A percentile compares a stretch with the other conserved stretches of the same genome.
Evolutionary conservation across 2,888 invertebrate species (phyloP).

Genomic region (Actias luna): DNA sequence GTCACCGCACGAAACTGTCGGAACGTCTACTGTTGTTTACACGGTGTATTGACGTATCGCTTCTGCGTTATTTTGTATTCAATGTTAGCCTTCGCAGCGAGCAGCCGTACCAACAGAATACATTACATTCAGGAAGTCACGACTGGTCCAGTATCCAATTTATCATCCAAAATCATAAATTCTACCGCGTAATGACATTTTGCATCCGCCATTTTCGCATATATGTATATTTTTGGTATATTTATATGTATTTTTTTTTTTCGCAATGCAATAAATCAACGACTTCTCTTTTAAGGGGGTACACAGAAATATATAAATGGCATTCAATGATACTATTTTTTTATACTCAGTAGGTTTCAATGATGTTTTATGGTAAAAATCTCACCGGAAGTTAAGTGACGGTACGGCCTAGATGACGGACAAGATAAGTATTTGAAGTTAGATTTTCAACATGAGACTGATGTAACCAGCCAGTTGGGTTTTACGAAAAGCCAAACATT

Average conservation of each 20-base stretch:
- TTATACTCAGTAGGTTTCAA: no score
- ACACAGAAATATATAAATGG: constrained; percentile 1
- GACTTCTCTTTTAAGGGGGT: not conserved
- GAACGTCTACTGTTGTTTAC: not conserved
- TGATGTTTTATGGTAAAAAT: no score
- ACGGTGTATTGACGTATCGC: constrained; percentile 27
- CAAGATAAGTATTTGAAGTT: no score
- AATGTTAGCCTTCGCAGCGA: constrained; percentile 65
- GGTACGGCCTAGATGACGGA: no score
- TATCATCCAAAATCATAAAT: constrained; percentile 79
- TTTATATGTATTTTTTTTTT: no score
- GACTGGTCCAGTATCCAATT: constrained; percentile 70
- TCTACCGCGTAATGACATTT: constrained; percentile 70
- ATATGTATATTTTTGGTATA: constrained; percentile 6
- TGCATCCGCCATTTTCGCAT: constrained; percentile 53
- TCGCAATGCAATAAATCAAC: not conserved
- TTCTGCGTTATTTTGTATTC: constrained; percentile 49
- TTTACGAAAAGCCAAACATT: no score
- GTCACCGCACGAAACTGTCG: no score
- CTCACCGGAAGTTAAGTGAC: no score
- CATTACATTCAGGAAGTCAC: constrained; percentile 79
- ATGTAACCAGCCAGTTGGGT: no score
- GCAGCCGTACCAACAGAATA: constrained; percentile 64
- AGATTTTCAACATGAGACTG: no score
- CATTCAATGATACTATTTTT: not conserved